Conservation (phyloP, 2,888 invertebrate genomes). For the Nycteola revayana region DNA sequence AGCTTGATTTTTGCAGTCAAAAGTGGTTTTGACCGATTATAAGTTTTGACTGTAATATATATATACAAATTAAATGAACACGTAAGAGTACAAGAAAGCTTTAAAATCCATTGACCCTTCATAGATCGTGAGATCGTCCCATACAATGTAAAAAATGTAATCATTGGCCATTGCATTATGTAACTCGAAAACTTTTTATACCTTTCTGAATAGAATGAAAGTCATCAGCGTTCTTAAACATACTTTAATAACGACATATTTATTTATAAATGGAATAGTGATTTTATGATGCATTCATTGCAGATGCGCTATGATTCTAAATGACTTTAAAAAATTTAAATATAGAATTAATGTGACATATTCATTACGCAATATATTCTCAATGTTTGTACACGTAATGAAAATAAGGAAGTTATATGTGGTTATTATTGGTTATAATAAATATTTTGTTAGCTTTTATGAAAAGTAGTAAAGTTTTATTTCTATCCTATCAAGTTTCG, state of each 20-base stretch:
- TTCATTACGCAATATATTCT: slow-evolving; percentile 19
- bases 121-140: no score
- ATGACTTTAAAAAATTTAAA: slow-evolving; percentile 26
- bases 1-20: no score
- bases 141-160: no score
- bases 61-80: no score
- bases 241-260: slow-evolving; percentile 14
- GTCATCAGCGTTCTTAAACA: slow-evolving; percentile 2
- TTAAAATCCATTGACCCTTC: no score
- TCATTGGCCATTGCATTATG: no score
- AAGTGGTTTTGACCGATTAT: no score
- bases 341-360: slow-evolving; percentile 28
- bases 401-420: slow-evolving; percentile 30
- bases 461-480: background rate
- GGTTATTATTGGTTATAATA: slow-evolving; percentile 16
- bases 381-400: slow-evolving; percentile 23
- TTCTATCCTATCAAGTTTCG: no score
- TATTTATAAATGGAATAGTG: slow-evolving; percentile 18
- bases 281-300: slow-evolving; percentile 19
- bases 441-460: slow-evolving; percentile 16
- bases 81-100: no score
- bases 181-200: no score
- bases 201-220: background rate
- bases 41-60: no score
- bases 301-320: slow-evolving; percentile 18